Evolutionary conservation across 2,888 invertebrate species (phyloP).

Genomic region (Dicroscelio sp.): DNA sequence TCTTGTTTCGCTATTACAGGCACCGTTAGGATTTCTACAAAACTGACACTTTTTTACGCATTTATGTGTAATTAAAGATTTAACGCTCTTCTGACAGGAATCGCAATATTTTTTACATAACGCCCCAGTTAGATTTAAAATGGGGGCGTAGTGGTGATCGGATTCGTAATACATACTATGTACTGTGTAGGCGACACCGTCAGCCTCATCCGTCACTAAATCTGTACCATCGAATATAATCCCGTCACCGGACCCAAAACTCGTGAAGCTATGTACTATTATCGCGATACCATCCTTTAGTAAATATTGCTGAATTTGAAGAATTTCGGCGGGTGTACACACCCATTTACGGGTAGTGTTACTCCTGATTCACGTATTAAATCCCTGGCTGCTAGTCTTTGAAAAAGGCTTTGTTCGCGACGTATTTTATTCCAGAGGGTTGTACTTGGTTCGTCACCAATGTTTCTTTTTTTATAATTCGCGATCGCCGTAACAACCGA

Average conservation of each 20-base stretch:
- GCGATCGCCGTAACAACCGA: background rate
- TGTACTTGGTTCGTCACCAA: background rate
- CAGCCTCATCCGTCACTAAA: background rate
- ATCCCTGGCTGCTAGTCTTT: background rate
- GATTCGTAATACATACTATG: background rate
- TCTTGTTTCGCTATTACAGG: too few relatives aligned
- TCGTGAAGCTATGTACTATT: background rate
- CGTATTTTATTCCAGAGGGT: background rate
- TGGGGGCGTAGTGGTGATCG: background rate
- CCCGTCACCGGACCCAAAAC: background rate
- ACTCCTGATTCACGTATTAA: background rate
- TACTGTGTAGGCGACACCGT: background rate
- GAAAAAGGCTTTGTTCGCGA: background rate
- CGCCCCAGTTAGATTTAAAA: background rate
- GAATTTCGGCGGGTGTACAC: background rate
- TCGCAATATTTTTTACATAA: background rate
- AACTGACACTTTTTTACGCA: too few relatives aligned
- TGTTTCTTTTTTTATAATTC: background rate
- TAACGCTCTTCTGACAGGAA: background rate
- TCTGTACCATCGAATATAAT: background rate
- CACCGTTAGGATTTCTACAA: too few relatives aligned
- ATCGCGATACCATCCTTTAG: background rate
- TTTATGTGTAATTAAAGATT: background rate
- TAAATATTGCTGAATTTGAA: background rate
- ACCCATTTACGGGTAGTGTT: background rate